Conservation (phyloP, 2,888 invertebrate species). For the Andrena dorsata region DNA sequence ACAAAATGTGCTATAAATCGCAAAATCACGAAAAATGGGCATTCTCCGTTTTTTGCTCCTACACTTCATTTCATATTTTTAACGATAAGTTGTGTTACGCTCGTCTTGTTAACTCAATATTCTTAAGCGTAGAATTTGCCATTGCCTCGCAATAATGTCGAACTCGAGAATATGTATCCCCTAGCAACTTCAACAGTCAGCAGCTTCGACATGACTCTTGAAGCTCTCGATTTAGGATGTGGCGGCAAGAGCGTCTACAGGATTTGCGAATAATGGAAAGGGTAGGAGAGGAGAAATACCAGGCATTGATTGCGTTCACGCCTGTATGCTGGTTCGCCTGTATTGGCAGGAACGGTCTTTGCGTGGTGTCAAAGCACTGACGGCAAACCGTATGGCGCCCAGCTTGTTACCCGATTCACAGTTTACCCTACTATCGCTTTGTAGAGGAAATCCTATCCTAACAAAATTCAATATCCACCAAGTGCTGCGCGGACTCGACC, state of each 20-base stretch:
- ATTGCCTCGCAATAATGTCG: neutral
- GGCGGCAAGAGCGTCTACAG: neutral
- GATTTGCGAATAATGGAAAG: conserved; percentile 20
- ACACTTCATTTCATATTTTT: neutral
- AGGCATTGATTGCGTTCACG: conserved; percentile 68
- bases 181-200: conserved; percentile 11
- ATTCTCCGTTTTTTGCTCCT: too few species aligned
- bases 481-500: conserved; percentile 32
- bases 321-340: conserved; percentile 37
- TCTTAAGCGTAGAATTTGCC: neutral
- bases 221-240: conserved; percentile 3
- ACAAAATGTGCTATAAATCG: too few species aligned
- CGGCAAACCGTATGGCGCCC: conserved; percentile 41
- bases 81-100: neutral
- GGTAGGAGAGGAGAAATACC: conserved; percentile 36
- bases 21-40: too few species aligned
- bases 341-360: conserved; percentile 37
- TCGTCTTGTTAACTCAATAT: neutral
- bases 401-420: conserved; percentile 70
- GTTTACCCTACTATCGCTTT: conserved; percentile 66
- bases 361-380: conserved; percentile 60
- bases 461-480: conserved; percentile 70
- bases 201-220: neutral
- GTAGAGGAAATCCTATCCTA: conserved; percentile 58
- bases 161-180: conserved; percentile 1